Percentiles rank a stretch among this genome's conserved stretches.
These are phyloP conservation scores for Chaetodon auriga DNA, from an alignment of 2,113 vertebrate species.

Conservation along the genomic window DNA sequence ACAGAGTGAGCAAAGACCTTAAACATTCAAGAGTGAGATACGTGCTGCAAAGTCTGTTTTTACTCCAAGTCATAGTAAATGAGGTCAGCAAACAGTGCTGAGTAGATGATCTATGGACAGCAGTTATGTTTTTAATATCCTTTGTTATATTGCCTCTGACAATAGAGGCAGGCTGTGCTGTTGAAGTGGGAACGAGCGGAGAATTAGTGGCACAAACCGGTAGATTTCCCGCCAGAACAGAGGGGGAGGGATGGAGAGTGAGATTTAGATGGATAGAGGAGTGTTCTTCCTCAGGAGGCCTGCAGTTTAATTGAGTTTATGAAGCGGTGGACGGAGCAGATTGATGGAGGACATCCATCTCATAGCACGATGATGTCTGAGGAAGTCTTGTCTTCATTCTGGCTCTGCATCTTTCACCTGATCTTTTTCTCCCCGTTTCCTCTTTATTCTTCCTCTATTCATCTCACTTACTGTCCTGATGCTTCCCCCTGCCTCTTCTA, in stretches of 20 bases:
- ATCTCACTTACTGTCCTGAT: conserved; percentile 57
- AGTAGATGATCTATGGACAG: conserved; percentile 14
- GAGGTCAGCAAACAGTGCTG: neutral
- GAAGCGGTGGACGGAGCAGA: conserved; percentile 69
- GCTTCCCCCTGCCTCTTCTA: neutral
- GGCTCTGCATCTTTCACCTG: conserved; percentile 56
- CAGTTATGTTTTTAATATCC: conserved; percentile 33
- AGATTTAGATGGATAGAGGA: conserved; percentile 65
- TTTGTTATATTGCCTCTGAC: conserved; percentile 14
- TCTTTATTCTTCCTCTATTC: conserved; percentile 43
- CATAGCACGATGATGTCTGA: conserved; percentile 54
- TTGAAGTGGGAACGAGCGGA: conserved; percentile 11
- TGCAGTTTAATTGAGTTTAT: conserved; percentile 80
- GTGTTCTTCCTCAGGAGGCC: conserved; percentile 60
- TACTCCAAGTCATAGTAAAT: neutral
- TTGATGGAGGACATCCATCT: conserved; percentile 77
- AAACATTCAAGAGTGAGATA: neutral
- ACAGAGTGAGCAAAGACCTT: neutral
- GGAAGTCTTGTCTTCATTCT: conserved; percentile 35
- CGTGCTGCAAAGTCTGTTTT: neutral
- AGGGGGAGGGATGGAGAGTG: conserved; percentile 20
- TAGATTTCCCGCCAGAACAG: conserved; percentile 55
- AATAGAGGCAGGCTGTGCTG: neutral
- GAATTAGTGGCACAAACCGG: conserved; percentile 40
- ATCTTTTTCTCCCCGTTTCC: conserved; percentile 32